Evolutionary conservation across 2,797 vertebrate genomes (phyloP), one percentile per base, ranked within the genome.

Genomic region (Menidia menidia): DNA sequence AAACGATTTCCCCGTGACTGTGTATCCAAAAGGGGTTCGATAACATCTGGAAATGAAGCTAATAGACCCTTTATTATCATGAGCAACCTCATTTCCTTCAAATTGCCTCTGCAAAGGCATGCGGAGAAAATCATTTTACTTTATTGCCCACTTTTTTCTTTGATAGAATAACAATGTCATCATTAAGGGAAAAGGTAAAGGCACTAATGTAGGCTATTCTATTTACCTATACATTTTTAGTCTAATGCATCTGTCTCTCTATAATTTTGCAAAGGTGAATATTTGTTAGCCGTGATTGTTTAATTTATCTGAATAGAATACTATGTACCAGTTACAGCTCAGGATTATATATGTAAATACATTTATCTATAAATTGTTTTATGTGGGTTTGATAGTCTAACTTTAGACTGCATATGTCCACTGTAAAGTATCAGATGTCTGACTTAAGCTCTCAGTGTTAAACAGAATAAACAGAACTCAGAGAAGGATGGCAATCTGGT

Each of bases 281-380:
- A 69, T 82, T 78, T 66, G 44, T 70, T 62, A 78, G 67, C 72
- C 78, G 14, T 64, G 75, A 73, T 71, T 59, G 19, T 71, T 83
- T 89, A 75, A 87, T 85, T 81, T 83, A 60, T 77, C 48, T 83
- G 71, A 87, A 83, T 64, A 54, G 64, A 55, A 76, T 7, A 18
- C 70, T 71, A 71, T 76, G 50, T 62, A 3, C 47, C 68, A 32
- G 71, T 84, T 82, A 80, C 48, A 58, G 56, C 1, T 45, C 14
- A 65, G 51, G 71, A 77, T 68, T 54, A 69, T 63, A 70, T 78
- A 77, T 78, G 55, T 81, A 61, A 75, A 44, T 25, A 25, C 1
- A 25, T 25, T 1, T 25, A 25, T 1, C 25, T 25, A 25, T 25
- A 25, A 25, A 25, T 25, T 25, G 25, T 25, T 25, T 2, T 25